Evolutionary conservation across 2,113 vertebrate species (phyloP).

Genomic region (Crotalus horridus): DNA sequence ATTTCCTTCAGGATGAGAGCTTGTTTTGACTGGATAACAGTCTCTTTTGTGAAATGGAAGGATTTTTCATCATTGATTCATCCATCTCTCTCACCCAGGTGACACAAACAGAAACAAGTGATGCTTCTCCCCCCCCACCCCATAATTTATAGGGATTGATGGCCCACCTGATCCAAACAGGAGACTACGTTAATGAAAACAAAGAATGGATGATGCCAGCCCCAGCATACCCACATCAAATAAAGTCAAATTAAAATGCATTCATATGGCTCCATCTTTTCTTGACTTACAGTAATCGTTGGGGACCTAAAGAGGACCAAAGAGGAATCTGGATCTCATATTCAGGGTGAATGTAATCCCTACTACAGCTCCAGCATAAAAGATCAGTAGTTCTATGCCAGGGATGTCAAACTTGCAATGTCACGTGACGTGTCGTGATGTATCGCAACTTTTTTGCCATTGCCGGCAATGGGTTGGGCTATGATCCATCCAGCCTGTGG

Average conservation of each 20-base stretch:
- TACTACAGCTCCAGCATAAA: neutral
- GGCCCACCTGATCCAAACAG: neutral
- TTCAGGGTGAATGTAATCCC: neutral
- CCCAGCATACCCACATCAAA: neutral
- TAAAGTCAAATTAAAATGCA: neutral
- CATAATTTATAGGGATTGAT: neutral
- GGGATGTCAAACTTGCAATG: no score
- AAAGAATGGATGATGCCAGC: neutral
- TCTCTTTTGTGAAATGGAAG: neutral
- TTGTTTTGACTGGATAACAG: neutral
- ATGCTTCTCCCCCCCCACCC: neutral
- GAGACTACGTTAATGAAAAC: neutral
- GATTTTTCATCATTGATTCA: slow-evolving; percentile 5
- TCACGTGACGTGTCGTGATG: no score
- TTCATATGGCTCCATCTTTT: neutral
- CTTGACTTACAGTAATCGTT: neutral
- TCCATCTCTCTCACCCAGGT: neutral
- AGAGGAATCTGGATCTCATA: neutral
- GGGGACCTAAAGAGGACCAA: neutral
- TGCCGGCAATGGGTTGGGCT: no score
- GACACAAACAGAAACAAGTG: neutral
- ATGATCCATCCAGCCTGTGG: no score
- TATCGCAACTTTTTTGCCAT: no score
- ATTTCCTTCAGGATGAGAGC: slow-evolving; percentile 6
- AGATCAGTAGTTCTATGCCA: neutral